Base-by-base conservation (phyloP, 2,113 vertebrate genomes). In the Clarias batrachus region DNA sequence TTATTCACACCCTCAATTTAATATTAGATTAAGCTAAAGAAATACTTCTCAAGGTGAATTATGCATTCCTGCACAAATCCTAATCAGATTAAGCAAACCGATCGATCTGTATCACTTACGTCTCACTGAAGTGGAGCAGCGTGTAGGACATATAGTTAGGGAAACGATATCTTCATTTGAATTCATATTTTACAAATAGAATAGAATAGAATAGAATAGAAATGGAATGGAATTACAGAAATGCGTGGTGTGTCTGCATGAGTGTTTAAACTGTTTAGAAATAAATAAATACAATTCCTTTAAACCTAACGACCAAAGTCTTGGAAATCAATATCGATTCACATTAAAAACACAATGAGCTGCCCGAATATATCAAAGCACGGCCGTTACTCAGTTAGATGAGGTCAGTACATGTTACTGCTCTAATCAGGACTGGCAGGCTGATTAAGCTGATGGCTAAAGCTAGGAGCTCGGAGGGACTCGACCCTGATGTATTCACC, bases 41-140 rank as follows among this genome's bases (percentile, higher is more conserved):
- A 89, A 86, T 88, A 62, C 87, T 86, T 88, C 80, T 90, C 90
- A 91, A 91, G 91, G 90, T 91, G 90, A 92, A 92, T 91, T 91
- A 86, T 87, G 86, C 87, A 86, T 87, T 88, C 89, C 78, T 76
- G 82, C 83, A 90, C 86, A 71, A 89, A 88, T 62, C 70, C 70
- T 85, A 86, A 87, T 87, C 87, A 57, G 86, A 85, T 86, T 89
- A 90, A 87, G 70, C 81, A 89, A 89, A 90, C 74, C 70, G 88
- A 86, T 91, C 88, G 89, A 88, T 90, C 83, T 37, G 66, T 76
- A 89, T 90, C 83, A 86, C 74, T 68, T 81, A 85, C 33, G 59
- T 88, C 68, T 87, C 88, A 86, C 86, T 87, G 65, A 21, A 84
- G 66, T 73, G 25, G 54, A 71, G 27, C 37, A 21, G 30, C n/a